Conservation (phyloP, 2,797 vertebrate genomes). For the Sitta carolinensis region DNA sequence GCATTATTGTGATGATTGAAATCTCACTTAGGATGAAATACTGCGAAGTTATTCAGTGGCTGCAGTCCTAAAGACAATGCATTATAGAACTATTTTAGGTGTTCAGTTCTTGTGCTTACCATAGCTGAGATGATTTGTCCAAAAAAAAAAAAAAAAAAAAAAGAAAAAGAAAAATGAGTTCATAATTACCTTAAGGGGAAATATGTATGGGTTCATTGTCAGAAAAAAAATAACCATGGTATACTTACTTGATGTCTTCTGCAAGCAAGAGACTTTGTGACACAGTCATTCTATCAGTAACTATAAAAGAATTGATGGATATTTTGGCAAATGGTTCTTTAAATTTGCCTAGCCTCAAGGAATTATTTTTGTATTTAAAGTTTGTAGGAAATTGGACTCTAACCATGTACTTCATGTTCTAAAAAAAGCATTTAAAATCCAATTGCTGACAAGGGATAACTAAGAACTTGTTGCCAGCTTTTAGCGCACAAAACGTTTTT, state of each 20-base stretch:
- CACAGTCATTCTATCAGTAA: not conserved
- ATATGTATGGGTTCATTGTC: not conserved
- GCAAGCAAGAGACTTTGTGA: not conserved
- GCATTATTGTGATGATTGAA: not conserved
- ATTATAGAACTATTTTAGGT: not conserved
- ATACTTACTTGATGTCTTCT: not conserved
- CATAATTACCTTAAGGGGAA: not conserved
- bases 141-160: too few relatives aligned
- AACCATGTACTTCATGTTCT: not conserved
- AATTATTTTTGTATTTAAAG: constrained; percentile 32
- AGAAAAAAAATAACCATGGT: not conserved
- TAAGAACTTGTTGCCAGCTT: not conserved
- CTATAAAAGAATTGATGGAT: not conserved
- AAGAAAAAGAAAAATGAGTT: not conserved
- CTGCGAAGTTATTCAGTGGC: not conserved
- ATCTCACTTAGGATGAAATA: not conserved
- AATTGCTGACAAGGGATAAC: not conserved
- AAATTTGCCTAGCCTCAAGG: not conserved
- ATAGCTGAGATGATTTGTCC: not conserved
- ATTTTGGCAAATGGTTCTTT: not conserved
- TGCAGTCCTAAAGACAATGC: not conserved
- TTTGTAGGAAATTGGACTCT: not conserved
- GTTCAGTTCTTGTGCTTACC: not conserved
- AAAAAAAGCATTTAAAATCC: not conserved
- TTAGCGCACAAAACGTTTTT: not conserved